Evolutionary conservation across 1,140 invertebrate genomes (phyloP), one percentile per base, ranked within the genome.

Genomic region (Hypsibius dujardini): DNA sequence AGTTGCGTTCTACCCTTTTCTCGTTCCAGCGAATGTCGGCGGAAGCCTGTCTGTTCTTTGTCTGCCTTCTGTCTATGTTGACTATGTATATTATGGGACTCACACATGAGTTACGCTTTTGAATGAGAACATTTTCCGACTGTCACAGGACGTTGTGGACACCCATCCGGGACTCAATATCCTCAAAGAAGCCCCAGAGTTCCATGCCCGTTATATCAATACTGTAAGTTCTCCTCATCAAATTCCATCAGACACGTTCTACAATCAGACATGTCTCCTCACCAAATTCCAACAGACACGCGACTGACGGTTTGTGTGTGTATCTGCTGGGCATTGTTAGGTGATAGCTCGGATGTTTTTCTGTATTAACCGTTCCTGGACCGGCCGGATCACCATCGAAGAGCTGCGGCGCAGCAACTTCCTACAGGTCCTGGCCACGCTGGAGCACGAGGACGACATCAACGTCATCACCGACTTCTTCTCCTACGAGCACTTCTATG

Each of bases 401-500:
- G 95, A 99, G 82, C 80, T 99, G 46, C 84, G 93, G 76, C 86
- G 88, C 75, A 93, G 91, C 50, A 95, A 98, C 82, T 85, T 98
- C 47, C 79, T 90, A 46, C 78, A 84, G 76, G 78, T 79, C 7
- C 73, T 86, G 46, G 71, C 76, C 14, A 72, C 78, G 45, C 72
- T 86, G 47, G 84, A 85, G 79, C 87, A 91, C 73, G 92, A 95
- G 78, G 90, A 95, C 75, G 95, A 98, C 77, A 98, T 98, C 75
- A 98, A 98, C 82, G 72, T 75, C 47, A 88, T 98, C 62, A 96
- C 92, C 73, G 91, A 95, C 75, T 98, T 89, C 80, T 98, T 98
- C 81, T 96, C 92, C 77, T 98, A 98, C 80, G 95, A 98, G 80
- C 95, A 99, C 82, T 99, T 99, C 81, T 99, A 99, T 82, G 96